A percentile compares a stretch with the other conserved stretches of the same genome.
Conservation (phyloP, 2,113 vertebrate genomes). For the Gopherus evgoodei region DNA sequence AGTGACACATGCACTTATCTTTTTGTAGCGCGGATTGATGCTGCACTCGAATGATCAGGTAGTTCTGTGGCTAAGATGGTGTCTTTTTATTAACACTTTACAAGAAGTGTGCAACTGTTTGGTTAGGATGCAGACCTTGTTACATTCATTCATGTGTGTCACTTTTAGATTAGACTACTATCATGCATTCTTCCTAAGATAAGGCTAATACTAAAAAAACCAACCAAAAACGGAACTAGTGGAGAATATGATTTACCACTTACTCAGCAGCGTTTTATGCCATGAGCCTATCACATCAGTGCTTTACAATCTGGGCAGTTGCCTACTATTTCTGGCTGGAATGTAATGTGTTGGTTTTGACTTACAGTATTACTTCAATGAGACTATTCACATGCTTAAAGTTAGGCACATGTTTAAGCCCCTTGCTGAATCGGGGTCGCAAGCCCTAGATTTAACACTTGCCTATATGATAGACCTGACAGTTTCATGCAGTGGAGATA, state of each 20-base stretch:
- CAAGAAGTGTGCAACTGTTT: not conserved
- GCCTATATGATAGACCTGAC: not conserved
- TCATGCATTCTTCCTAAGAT: not conserved
- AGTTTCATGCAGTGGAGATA: not conserved
- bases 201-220: not conserved
- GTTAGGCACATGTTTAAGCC: not conserved
- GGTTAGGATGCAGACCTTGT: not conserved
- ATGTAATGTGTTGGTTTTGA: not conserved
- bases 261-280: not conserved
- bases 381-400: not conserved
- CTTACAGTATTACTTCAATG: not conserved
- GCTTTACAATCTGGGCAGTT: not conserved
- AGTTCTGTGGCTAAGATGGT: not conserved
- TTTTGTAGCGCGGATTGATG: not conserved
- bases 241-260: not conserved
- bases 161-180: not conserved
- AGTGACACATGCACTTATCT: not conserved
- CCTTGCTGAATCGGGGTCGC: not conserved
- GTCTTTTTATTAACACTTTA: not conserved
- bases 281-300: not conserved
- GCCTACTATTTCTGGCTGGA: not conserved
- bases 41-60: not conserved
- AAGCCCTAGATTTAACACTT: not conserved
- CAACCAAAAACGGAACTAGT: not conserved
- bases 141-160: not conserved